Percentiles rank a stretch among this genome's conserved stretches.
These are phyloP conservation scores for Trachurus trachurus DNA, from an alignment of 2,797 vertebrate species.

Conservation along the genomic window DNA sequence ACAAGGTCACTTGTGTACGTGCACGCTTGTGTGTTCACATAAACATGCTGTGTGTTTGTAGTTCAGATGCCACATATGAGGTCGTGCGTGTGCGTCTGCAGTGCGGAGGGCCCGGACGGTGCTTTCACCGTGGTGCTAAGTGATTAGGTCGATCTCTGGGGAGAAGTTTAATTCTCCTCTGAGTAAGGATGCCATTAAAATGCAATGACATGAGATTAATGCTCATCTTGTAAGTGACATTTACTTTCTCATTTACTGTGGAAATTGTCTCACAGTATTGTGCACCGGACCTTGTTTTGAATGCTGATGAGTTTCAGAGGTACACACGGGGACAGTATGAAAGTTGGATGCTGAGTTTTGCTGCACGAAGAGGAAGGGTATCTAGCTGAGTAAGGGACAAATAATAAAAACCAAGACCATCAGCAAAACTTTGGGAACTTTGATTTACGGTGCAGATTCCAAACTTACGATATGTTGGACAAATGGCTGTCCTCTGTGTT, in stretches of 20 bases:
- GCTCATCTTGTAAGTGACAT: conserved; percentile 75
- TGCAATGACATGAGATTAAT: conserved; percentile 74
- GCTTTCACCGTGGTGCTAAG: conserved; percentile 42
- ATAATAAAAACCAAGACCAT: conserved; percentile 60
- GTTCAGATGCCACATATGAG: neutral
- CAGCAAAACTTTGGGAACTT: conserved; percentile 66
- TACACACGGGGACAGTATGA: conserved; percentile 41
- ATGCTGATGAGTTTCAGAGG: conserved; percentile 66
- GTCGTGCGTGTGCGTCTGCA: conserved; percentile 23
- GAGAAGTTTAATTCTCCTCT: conserved; percentile 63
- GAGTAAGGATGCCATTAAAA: conserved; percentile 71
- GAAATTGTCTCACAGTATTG: conserved; percentile 65
- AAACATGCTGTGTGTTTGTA: neutral
- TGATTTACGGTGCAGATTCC: conserved; percentile 46
- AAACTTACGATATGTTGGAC: conserved; percentile 38
- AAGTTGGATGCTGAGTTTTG: conserved; percentile 41
- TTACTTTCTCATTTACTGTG: conserved; percentile 73
- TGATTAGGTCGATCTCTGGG: conserved; percentile 54
- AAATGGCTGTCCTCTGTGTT: conserved; percentile 57
- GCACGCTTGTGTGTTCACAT: neutral
- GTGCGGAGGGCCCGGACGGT: conserved; percentile 14
- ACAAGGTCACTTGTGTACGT: neutral
- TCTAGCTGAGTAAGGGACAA: conserved; percentile 74
- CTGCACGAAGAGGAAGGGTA: conserved; percentile 59
- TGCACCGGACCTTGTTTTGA: conserved; percentile 53